A percentile compares a stretch with the other conserved stretches of the same genome.
phyloP scores from a whole-genome alignment of 2,888 invertebrate genomes.

The Zhengitettix transpicula region DNA sequence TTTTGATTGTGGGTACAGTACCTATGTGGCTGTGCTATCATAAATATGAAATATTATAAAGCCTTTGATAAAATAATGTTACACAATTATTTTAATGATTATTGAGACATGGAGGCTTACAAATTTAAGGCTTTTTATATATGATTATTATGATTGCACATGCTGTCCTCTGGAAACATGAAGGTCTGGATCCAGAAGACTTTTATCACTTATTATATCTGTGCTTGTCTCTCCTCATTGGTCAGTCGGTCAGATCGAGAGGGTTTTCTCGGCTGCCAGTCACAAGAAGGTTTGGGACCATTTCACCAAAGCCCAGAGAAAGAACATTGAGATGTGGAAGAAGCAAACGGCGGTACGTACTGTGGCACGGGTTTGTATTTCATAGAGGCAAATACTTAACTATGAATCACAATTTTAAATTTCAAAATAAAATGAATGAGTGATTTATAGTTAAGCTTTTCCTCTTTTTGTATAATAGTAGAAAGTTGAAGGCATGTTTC shows the following conservation, averaged over 20 bases:
- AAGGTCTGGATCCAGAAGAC: not conserved
- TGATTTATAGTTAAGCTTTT: too few relatives aligned
- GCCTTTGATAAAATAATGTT: too few relatives aligned
- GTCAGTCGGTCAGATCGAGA: slow-evolving; percentile 96
- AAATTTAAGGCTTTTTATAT: not conserved
- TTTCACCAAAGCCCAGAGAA: slow-evolving; percentile 97
- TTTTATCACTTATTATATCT: slow-evolving; percentile 10
- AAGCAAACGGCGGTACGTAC: slow-evolving; percentile 83
- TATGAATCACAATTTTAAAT: too few relatives aligned
- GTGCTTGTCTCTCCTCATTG: slow-evolving; percentile 14
- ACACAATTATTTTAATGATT: not conserved
- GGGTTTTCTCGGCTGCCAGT: slow-evolving; percentile 87
- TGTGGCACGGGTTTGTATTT: not conserved
- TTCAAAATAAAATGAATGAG: too few relatives aligned
- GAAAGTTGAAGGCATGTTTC: too few relatives aligned
- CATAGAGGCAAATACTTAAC: too few relatives aligned
- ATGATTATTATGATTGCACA: not conserved
- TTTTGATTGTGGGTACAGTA: too few relatives aligned
- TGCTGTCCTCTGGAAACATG: not conserved
- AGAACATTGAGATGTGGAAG: slow-evolving; percentile 96
- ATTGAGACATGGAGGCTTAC: not conserved
- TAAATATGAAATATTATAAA: too few relatives aligned
- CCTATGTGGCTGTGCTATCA: too few relatives aligned
- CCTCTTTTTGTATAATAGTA: too few relatives aligned
- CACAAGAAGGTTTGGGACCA: slow-evolving; percentile 99